These are phyloP conservation scores for Pterostichus madidus DNA, from an alignment of 2,888 invertebrate genomes.

Conservation along the genomic window DNA sequence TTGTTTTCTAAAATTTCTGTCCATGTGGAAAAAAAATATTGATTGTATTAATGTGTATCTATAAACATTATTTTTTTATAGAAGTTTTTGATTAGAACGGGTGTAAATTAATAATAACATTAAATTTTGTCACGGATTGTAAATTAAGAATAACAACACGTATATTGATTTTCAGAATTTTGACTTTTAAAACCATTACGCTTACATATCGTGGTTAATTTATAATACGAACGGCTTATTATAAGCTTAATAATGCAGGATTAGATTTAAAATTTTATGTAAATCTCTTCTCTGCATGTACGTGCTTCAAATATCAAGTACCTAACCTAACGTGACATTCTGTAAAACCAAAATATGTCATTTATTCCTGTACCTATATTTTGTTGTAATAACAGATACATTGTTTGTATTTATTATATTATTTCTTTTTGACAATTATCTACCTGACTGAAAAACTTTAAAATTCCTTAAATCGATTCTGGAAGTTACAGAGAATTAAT, in stretches of 20 bases:
- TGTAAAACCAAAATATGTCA: constrained; percentile 14
- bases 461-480: too few species aligned
- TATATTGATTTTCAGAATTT: constrained; percentile 43
- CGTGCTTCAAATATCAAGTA: constrained; percentile 39
- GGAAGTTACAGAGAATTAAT: too few species aligned
- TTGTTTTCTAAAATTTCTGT: too few species aligned
- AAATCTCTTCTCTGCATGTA: constrained; percentile 37
- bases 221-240: constrained; percentile 23
- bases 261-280: constrained; percentile 47
- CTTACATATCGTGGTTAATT: constrained; percentile 45
- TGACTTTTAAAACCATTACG: constrained; percentile 41
- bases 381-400: too few species aligned
- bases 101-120: too few species aligned
- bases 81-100: too few species aligned
- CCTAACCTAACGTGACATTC: constrained; percentile 4
- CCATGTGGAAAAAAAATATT: too few species aligned
- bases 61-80: too few species aligned
- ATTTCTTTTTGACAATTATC: too few species aligned
- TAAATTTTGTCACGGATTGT: background rate
- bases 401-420: too few species aligned
- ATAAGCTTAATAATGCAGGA: constrained; percentile 35
- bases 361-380: background rate
- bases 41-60: too few species aligned
- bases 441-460: too few species aligned
- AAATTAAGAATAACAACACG: background rate